phyloP scores from a whole-genome alignment of 2,797 vertebrate genomes.

The Lagocephalus sceleratus region DNA sequence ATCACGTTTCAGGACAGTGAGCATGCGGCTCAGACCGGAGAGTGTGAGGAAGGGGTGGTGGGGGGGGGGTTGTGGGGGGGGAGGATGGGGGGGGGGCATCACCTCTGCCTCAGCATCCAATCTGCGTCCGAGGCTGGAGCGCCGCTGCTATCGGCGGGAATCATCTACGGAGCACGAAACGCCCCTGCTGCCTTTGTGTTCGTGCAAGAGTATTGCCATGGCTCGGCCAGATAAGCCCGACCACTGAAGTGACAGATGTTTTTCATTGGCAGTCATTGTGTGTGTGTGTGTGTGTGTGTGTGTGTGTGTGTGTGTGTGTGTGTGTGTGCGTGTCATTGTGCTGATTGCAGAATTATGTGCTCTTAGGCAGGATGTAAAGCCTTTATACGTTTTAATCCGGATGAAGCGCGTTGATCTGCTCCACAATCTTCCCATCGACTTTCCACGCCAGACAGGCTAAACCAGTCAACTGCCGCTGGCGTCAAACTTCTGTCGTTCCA shows the following conservation, averaged over 20 bases:
- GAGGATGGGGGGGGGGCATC: constrained; percentile 44
- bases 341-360: constrained; percentile 47
- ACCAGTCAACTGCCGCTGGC: constrained; percentile 20
- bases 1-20: constrained; percentile 85
- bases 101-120: constrained; percentile 60
- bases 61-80: constrained; percentile 5
- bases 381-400: constrained; percentile 61
- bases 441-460: constrained; percentile 19
- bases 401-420: constrained; percentile 46
- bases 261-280: constrained; percentile 32
- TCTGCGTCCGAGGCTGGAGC: constrained; percentile 45
- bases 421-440: constrained; percentile 38
- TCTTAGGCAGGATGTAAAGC: constrained; percentile 41
- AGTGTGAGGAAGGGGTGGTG: constrained; percentile 44
- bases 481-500: constrained; percentile 1
- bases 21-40: constrained; percentile 74
- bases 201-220: constrained; percentile 51
- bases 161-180: constrained; percentile 56
- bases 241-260: constrained; percentile 54
- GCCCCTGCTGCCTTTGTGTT: constrained; percentile 42
- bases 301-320: not conserved
- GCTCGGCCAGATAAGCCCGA: constrained; percentile 63
- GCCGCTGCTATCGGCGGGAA: constrained; percentile 35
- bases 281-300: constrained; percentile 19
- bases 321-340: constrained; percentile 14